A percentile compares a stretch with the other conserved stretches of the same genome.
These are phyloP conservation scores for Dolomedes plantarius DNA, from an alignment of 2,888 invertebrate genomes.

Conservation along the genomic window DNA sequence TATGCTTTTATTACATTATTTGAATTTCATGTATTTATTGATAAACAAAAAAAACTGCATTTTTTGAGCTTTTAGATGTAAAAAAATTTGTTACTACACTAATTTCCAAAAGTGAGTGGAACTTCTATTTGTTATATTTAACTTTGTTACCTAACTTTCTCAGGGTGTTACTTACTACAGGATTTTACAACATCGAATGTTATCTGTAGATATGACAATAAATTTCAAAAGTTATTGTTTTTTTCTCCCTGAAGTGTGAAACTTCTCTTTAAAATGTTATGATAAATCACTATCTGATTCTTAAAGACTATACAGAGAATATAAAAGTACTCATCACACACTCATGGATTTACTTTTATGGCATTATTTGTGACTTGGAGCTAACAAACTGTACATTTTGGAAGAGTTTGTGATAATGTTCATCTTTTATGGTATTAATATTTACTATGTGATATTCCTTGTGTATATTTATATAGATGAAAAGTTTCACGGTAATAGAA, in stretches of 20 bases:
- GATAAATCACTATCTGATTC: neutral
- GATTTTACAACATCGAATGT: constrained; percentile 66
- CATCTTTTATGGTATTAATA: constrained; percentile 12
- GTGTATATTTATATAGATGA: neutral
- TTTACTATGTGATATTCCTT: constrained; percentile 11
- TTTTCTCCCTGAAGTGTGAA: neutral
- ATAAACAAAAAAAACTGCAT: constrained; percentile 22
- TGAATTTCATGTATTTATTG: constrained; percentile 1
- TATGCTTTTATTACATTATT: neutral
- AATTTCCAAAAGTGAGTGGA: neutral
- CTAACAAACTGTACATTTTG: neutral
- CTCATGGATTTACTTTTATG: neutral
- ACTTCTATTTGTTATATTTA: constrained; percentile 58
- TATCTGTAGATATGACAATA: constrained; percentile 32
- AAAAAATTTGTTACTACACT: constrained; percentile 39
- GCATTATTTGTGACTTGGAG: neutral
- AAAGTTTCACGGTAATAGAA: neutral
- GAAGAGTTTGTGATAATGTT: constrained; percentile 8
- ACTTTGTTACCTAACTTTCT: constrained; percentile 64
- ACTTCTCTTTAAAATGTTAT: neutral
- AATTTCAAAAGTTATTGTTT: neutral
- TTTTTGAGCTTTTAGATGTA: constrained; percentile 66
- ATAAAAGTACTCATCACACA: neutral
- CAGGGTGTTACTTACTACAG: constrained; percentile 63
- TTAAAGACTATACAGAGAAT: neutral